phyloP scores from a whole-genome alignment of 2,113 vertebrate species.

The Andinoacara biseriatus region DNA sequence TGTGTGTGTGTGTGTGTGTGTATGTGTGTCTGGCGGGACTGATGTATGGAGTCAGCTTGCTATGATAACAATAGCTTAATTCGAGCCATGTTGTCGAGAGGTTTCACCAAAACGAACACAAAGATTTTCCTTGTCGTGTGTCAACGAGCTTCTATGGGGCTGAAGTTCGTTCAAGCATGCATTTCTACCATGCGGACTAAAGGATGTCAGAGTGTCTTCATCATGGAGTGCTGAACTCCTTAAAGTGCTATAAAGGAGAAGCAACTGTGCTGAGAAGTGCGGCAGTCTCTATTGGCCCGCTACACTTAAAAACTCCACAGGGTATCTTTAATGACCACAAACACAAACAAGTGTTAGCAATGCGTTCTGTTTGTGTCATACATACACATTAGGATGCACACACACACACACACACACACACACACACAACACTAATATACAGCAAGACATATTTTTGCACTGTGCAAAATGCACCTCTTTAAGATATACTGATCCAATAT shows the following conservation, averaged over 20 bases:
- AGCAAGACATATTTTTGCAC: neutral
- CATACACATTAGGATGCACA: neutral
- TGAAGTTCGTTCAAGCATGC: neutral
- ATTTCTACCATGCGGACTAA: neutral
- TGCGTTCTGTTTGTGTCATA: neutral
- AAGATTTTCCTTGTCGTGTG: neutral
- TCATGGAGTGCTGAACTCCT: neutral
- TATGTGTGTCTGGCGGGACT: neutral
- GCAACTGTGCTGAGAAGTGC: neutral
- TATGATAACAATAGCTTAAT: constrained; percentile 60
- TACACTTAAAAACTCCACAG: neutral
- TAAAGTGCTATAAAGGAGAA: neutral
- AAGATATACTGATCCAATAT: neutral
- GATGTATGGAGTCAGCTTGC: constrained; percentile 38
- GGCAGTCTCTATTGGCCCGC: neutral
- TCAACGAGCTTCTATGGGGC: neutral
- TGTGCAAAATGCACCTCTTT: neutral
- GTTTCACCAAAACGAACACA: constrained; percentile 14
- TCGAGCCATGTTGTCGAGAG: constrained; percentile 30
- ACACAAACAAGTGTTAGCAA: neutral
- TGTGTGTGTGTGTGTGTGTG: constrained; percentile 2
- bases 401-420: neutral
- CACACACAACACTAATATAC: neutral
- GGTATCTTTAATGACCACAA: neutral
- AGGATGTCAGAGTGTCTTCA: neutral